A percentile compares a stretch with the other conserved stretches of the same genome.
Evolutionary conservation across 2,888 invertebrate species (phyloP).

Genomic region (Eilema griseolum): DNA sequence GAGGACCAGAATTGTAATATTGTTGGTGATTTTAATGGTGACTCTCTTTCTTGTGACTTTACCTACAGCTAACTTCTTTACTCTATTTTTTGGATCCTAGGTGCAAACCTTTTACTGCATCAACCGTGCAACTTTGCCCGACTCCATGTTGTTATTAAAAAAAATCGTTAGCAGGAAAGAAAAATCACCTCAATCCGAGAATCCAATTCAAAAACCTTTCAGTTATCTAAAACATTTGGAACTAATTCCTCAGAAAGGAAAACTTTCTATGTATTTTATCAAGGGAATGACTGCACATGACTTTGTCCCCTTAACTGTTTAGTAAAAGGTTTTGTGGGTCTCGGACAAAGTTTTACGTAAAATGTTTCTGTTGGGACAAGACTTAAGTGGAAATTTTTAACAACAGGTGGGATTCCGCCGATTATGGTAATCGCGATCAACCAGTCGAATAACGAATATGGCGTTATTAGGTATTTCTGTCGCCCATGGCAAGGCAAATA

Average conservation of each 20-base stretch:
- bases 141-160: too few species aligned
- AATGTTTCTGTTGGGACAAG: not conserved
- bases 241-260: not conserved
- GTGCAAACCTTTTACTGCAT: too few species aligned
- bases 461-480: too few species aligned
- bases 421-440: not conserved
- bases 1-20: too few species aligned
- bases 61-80: too few species aligned
- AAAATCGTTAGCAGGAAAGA: too few species aligned
- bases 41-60: too few species aligned
- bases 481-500: too few species aligned
- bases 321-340: not conserved
- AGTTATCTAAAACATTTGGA: not conserved
- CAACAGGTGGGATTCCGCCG: not conserved
- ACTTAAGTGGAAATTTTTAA: conserved; percentile 4
- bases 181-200: not conserved
- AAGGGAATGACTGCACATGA: not conserved
- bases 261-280: not conserved
- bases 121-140: too few species aligned
- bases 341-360: not conserved
- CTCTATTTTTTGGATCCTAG: too few species aligned
- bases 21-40: too few species aligned
- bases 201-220: not conserved
- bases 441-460: too few species aligned
- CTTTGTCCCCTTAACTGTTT: conserved; percentile 3